These are phyloP conservation scores for Tinea trinotella DNA, from an alignment of 2,888 invertebrate genomes.

Conservation along the genomic window DNA sequence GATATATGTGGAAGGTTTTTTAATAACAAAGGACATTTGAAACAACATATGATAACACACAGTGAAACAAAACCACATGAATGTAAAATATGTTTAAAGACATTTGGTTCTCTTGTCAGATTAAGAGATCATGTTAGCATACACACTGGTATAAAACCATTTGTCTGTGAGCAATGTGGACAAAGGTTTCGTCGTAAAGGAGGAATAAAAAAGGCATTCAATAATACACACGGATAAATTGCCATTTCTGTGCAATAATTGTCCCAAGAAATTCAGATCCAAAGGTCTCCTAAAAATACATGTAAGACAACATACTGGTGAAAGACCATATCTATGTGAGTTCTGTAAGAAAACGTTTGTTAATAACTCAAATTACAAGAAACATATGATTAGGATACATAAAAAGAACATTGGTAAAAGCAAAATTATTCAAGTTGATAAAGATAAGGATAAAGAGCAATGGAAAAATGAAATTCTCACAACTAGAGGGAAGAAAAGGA, in stretches of 20 bases:
- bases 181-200: slow-evolving; percentile 73
- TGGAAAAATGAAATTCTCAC: slow-evolving; percentile 57
- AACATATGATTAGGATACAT: slow-evolving; percentile 27
- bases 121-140: slow-evolving; percentile 54
- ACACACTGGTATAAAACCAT: slow-evolving; percentile 58
- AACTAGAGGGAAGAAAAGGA: slow-evolving; percentile 51
- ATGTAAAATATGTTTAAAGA: slow-evolving; percentile 56
- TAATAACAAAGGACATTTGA: slow-evolving; percentile 56
- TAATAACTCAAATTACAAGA: slow-evolving; percentile 27
- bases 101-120: slow-evolving; percentile 57
- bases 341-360: slow-evolving; percentile 24
- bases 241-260: slow-evolving; percentile 83
- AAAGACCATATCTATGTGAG: slow-evolving; percentile 24
- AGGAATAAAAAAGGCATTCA: slow-evolving; percentile 81
- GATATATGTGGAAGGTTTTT: slow-evolving; percentile 62
- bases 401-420: slow-evolving; percentile 23
- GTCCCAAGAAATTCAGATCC: slow-evolving; percentile 82
- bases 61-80: slow-evolving; percentile 52
- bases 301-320: slow-evolving; percentile 25
- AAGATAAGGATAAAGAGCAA: slow-evolving; percentile 43
- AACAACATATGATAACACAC: slow-evolving; percentile 56
- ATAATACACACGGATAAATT: slow-evolving; percentile 84
- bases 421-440: slow-evolving; percentile 23
- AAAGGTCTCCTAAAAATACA: slow-evolving; percentile 75
- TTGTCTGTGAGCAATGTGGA: slow-evolving; percentile 58